A percentile compares a stretch with the other conserved stretches of the same genome.
phyloP scores from a whole-genome alignment of 2,113 vertebrate genomes.

The Notothenia rossii region DNA sequence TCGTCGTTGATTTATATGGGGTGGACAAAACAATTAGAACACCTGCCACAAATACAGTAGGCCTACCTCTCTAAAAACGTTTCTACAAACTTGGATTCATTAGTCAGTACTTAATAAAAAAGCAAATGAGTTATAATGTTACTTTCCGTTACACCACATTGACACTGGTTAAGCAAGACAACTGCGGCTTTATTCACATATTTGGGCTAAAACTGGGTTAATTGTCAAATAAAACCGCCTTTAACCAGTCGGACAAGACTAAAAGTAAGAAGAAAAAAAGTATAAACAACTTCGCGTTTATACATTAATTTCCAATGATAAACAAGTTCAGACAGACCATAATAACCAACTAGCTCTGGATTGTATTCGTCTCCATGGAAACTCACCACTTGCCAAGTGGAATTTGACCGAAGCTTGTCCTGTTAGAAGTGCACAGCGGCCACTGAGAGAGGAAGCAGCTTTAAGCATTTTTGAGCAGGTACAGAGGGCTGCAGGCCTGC shows the following conservation, averaged over 20 bases:
- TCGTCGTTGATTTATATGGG: background rate
- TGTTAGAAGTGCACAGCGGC: constrained; percentile 15
- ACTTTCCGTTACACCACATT: background rate
- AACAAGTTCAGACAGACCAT: background rate
- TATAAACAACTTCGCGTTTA: background rate
- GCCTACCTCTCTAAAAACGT: background rate
- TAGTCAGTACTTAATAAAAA: too few relatives aligned
- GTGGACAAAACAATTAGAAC: background rate
- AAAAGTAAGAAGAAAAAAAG: background rate
- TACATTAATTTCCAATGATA: too few relatives aligned
- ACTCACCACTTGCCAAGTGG: constrained; percentile 78
- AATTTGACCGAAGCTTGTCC: constrained; percentile 46
- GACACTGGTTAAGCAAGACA: background rate
- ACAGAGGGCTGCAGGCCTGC: background rate
- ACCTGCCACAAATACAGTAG: background rate
- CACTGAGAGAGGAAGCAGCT: constrained; percentile 12
- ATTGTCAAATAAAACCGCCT: background rate
- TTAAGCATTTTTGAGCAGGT: constrained; percentile 62
- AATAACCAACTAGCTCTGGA: background rate
- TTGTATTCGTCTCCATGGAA: constrained; percentile 26
- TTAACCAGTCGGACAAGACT: background rate
- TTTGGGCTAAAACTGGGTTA: background rate
- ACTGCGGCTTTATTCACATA: background rate
- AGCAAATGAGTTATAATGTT: background rate
- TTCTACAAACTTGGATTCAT: background rate